Base-by-base conservation (phyloP, 2,888 invertebrate species). In the Lutraria lutraria region DNA sequence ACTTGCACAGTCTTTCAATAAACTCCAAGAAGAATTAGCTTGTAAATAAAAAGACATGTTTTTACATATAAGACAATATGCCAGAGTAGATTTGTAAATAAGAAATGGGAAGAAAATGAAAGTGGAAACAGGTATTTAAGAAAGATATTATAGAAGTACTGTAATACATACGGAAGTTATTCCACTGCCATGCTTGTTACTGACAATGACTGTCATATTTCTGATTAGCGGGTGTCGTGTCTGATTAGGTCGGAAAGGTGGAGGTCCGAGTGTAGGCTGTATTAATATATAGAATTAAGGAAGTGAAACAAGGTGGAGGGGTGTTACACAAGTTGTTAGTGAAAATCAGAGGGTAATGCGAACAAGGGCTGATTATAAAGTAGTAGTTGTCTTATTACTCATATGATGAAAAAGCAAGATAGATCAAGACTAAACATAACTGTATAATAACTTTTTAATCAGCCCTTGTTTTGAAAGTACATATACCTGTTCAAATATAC, bases 171-270 rank as follows among this genome's bases (percentile, higher is more conserved):
- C 79, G 15, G 72, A 54, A 16, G 6, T 85, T n/a, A 4, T 19
- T 76, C 21, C 85, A 54, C 13, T n/a, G 79, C 83, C 83, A 15
- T 63, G 80, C 53, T 86, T 86, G 79, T 72, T 90, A 84, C 53
- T 81, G 29, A 89, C 88, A 6, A 92, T 86, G 19, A 92, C 92
- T 29, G 90, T 92, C 68, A 90, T 88, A 88, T 86, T 92, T 63
- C 90, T 89, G 43, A 90, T 90, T n/a, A 89, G 85, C 25, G 92
- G 92, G 43, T 92, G 90, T 19, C 92, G 92, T 25, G 92, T 83
- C 85, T 89, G 91, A 88, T 91, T 92, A 89, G 92, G 92, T 43
- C 92, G 91, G 85, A 92, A 92, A 52, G 91, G 85, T 56, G 92
- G 92, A 81, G 92, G 92, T 86, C 92, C 92, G 25, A 92, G 83